These are phyloP conservation scores for Neotoma lepida DNA, from an alignment of 2,113 vertebrate species.

Conservation along the genomic window DNA sequence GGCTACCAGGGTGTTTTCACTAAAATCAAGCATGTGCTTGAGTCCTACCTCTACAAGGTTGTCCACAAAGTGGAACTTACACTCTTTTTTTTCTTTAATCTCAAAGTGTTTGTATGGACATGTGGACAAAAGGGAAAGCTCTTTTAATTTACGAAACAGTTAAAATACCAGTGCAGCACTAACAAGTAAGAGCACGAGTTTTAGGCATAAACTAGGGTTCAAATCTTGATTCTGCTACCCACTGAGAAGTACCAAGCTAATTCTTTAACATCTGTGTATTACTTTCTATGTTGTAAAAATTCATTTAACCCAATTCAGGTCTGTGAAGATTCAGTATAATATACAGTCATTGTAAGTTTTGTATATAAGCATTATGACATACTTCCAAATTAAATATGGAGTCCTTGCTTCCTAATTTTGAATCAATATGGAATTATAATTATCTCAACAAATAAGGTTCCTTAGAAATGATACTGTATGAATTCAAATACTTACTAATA, in stretches of 20 bases:
- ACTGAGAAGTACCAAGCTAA: background rate
- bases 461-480: background rate
- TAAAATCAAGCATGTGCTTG: background rate
- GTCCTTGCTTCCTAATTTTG: background rate
- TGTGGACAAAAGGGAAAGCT: background rate
- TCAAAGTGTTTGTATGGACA: background rate
- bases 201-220: background rate
- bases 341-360: background rate
- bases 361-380: background rate
- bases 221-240: background rate
- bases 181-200: background rate
- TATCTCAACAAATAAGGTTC: background rate
- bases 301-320: background rate
- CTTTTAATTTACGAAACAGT: background rate
- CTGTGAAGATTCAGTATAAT: constrained; percentile 3
- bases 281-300: background rate
- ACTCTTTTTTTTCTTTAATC: background rate
- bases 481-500: background rate
- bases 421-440: background rate
- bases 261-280: background rate
- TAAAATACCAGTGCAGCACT: background rate
- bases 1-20: background rate
- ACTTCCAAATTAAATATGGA: background rate
- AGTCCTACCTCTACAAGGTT: background rate
- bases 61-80: background rate